phyloP scores from a whole-genome alignment of 2,113 vertebrate genomes.

The Pelecanus crispus region DNA sequence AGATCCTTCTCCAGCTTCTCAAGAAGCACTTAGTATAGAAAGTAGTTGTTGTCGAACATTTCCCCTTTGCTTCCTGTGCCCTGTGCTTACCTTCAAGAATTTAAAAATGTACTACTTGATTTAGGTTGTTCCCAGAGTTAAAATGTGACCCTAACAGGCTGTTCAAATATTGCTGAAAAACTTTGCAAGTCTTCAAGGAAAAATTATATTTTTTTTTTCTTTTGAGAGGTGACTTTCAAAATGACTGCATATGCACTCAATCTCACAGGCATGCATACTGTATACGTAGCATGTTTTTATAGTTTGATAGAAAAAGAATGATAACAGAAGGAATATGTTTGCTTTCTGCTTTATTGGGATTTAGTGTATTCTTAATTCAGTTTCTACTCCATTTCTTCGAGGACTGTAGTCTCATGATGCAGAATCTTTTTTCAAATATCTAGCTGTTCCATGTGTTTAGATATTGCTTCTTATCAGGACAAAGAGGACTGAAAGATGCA shows the following conservation, averaged over 20 bases:
- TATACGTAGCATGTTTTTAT: neutral
- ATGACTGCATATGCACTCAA: neutral
- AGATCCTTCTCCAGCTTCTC: neutral
- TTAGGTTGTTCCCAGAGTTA: neutral
- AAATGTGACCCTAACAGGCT: neutral
- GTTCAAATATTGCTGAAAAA: neutral
- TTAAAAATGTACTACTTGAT: neutral
- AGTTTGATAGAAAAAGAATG: neutral
- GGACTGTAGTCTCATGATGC: neutral
- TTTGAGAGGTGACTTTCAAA: neutral
- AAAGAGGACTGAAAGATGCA: neutral
- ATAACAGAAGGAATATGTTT: neutral
- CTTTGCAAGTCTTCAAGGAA: neutral
- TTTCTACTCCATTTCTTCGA: conserved; percentile 1
- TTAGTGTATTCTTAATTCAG: neutral
- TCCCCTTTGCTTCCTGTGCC: neutral
- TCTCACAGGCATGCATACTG: neutral
- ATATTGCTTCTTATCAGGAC: neutral
- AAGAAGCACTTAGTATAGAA: neutral
- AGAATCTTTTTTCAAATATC: conserved; percentile 4
- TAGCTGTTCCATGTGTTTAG: neutral
- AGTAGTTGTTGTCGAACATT: neutral
- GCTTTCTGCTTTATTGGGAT: neutral
- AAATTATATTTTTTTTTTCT: neutral
- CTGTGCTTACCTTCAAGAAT: neutral